Conservation (phyloP, 1,140 invertebrate genomes). For the Apis dorsata region DNA sequence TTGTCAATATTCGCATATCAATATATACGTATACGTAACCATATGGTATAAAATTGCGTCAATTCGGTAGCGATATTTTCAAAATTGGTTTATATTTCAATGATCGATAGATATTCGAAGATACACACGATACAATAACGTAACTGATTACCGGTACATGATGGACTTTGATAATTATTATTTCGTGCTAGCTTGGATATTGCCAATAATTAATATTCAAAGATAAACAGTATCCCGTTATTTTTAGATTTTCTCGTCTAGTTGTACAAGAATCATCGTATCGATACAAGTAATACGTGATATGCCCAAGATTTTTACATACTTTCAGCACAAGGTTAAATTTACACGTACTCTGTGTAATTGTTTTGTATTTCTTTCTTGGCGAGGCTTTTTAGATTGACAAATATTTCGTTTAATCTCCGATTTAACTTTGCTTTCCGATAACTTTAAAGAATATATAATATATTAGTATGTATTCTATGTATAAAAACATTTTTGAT, state of each 20-base stretch:
- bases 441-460: neutral
- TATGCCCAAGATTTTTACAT: constrained; percentile 37
- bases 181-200: neutral
- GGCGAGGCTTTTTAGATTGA: neutral
- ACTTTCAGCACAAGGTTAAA: constrained; percentile 55
- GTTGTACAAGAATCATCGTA: neutral
- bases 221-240: neutral
- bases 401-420: neutral
- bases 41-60: neutral
- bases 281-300: constrained; percentile 2
- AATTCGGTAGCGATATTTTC: neutral
- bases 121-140: too few species aligned
- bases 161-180: constrained; percentile 23
- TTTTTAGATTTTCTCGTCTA: neutral
- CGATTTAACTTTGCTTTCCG: neutral
- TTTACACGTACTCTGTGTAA: neutral
- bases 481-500: too few species aligned
- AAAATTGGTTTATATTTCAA: constrained; percentile 14
- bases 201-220: neutral
- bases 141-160: neutral
- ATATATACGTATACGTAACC: neutral
- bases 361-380: constrained; percentile 1
- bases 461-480: too few species aligned
- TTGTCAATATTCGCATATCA: constrained; percentile 14
- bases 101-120: neutral